Base-by-base conservation (phyloP, 2,888 invertebrate genomes). In the Hypercompe scribonia region DNA sequence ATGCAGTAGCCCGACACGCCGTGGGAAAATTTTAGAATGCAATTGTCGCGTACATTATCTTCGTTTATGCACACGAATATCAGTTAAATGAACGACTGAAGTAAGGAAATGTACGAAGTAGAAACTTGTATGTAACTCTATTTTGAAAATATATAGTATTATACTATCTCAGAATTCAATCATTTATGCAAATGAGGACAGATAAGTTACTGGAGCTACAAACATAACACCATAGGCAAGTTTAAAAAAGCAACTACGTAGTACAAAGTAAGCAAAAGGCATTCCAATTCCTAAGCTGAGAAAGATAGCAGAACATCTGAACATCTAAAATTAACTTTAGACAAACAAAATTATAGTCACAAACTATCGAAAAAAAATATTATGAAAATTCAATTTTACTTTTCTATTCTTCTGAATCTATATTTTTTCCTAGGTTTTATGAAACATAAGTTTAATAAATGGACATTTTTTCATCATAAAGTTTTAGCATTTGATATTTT, bases 11-110 rank as follows among this genome's bases (percentile, higher is more conserved):
- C 82, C 78, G 85, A 81, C 80, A 74, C 74, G 68, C 71, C 85
- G 84, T 84, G 84, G 84, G 84, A 84, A 84, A 81, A 76, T 78
- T 78, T 81, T 70, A 78, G 84, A 74, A 74, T 71, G 66, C 77
- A 74, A 83, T 80, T 79, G 84, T 79, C 74, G 63, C 73, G 64
- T 65, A 70, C 74, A 78, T 77, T 79, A 77, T 78, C 70, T 74
- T 72, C 69, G 73, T 76, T 74, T 74, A 70, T 77, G 75, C 70
- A 73, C 65, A 71, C 73, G 68, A 36, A 70, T 80, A 58, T 73
- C 65, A 72, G 72, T 74, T 75, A 76, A 78, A 79, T 70, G 33
- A 65, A 24, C 24, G 42, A 42, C 39, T 28, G 10, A 68, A 70
- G 61, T 74, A 54, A 64, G 72, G 50, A 72, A 70, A 33, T 33